Conservation (phyloP, 2,797 vertebrate species). For the Amniataba percoides region DNA sequence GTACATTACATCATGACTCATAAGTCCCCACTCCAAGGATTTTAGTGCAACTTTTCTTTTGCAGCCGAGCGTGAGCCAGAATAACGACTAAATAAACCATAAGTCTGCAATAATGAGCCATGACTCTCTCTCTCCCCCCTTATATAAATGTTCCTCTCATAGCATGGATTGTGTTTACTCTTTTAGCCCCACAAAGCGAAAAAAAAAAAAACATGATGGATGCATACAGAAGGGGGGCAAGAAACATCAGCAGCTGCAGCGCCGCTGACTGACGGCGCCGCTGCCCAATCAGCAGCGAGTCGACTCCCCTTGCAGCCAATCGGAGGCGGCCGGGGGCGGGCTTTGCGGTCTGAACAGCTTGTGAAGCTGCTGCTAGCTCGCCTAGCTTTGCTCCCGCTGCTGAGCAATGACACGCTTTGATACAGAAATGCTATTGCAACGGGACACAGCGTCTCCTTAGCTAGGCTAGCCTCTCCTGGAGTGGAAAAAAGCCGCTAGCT, state of each 20-base stretch:
- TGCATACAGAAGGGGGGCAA: slow-evolving; percentile 14
- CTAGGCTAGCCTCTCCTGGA: slow-evolving; percentile 67
- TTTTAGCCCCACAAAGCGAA: neutral
- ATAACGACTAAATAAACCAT: neutral
- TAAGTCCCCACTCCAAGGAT: neutral
- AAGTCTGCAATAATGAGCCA: neutral
- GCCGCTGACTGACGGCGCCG: slow-evolving; percentile 45
- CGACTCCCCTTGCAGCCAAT: slow-evolving; percentile 55
- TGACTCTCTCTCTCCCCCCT: neutral
- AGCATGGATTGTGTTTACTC: neutral
- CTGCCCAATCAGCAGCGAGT: slow-evolving; percentile 52
- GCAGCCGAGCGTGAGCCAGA: neutral
- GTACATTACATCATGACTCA: neutral
- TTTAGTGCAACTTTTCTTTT: neutral
- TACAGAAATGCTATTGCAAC: slow-evolving; percentile 80
- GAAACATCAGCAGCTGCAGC: slow-evolving; percentile 69
- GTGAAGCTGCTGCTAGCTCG: slow-evolving; percentile 66
- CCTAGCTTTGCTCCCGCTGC: slow-evolving; percentile 57
- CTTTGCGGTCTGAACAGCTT: slow-evolving; percentile 42
- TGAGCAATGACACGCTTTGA: slow-evolving; percentile 77
- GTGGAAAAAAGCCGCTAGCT: slow-evolving; percentile 49
- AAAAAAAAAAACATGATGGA: slow-evolving; percentile 36
- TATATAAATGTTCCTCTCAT: neutral
- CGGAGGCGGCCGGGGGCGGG: slow-evolving; percentile 27
- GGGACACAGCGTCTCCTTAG: slow-evolving; percentile 68